These are phyloP conservation scores for Microctenopoma stevenorrisi DNA, from an alignment of 2,797 vertebrate genomes.

Conservation along the genomic window DNA sequence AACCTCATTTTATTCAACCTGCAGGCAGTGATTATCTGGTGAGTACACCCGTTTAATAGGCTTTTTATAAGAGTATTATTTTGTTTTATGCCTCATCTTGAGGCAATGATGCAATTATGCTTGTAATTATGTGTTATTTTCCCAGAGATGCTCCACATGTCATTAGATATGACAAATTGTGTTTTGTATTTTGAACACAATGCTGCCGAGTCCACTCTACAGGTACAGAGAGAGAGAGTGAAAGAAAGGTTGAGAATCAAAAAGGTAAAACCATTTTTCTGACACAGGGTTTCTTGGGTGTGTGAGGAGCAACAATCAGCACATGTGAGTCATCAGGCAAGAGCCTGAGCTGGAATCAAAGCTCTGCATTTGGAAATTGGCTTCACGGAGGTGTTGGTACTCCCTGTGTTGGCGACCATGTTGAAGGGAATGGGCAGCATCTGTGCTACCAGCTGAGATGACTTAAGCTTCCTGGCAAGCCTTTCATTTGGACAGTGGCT, in stretches of 20 bases:
- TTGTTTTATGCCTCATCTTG: slow-evolving; percentile 57
- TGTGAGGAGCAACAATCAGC: slow-evolving; percentile 13
- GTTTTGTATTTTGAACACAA: slow-evolving; percentile 29
- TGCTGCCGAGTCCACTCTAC: slow-evolving; percentile 1
- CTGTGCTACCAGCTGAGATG: slow-evolving; percentile 64
- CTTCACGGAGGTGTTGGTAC: slow-evolving; percentile 45
- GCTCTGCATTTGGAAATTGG: slow-evolving; percentile 54
- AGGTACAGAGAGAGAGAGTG: neutral
- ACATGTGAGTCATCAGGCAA: slow-evolving; percentile 33
- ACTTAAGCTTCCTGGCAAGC: slow-evolving; percentile 58
- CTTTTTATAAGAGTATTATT: slow-evolving; percentile 47
- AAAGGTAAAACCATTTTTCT: slow-evolving; percentile 12
- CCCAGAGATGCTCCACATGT: slow-evolving; percentile 36
- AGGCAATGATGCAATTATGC: slow-evolving; percentile 59
- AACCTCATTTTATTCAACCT: slow-evolving; percentile 70
- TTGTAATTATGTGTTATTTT: slow-evolving; percentile 55
- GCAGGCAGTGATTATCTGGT: slow-evolving; percentile 71
- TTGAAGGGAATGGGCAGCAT: slow-evolving; percentile 51
- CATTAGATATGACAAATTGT: slow-evolving; percentile 35
- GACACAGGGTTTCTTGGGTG: slow-evolving; percentile 7
- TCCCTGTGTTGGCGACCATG: slow-evolving; percentile 11
- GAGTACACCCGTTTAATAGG: slow-evolving; percentile 63
- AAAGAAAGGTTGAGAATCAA: slow-evolving; percentile 11
- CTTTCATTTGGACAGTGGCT: slow-evolving; percentile 46
- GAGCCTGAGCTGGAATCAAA: slow-evolving; percentile 50